Base-by-base conservation (phyloP, 2,113 vertebrate genomes). In the Tupaia chinensis region DNA sequence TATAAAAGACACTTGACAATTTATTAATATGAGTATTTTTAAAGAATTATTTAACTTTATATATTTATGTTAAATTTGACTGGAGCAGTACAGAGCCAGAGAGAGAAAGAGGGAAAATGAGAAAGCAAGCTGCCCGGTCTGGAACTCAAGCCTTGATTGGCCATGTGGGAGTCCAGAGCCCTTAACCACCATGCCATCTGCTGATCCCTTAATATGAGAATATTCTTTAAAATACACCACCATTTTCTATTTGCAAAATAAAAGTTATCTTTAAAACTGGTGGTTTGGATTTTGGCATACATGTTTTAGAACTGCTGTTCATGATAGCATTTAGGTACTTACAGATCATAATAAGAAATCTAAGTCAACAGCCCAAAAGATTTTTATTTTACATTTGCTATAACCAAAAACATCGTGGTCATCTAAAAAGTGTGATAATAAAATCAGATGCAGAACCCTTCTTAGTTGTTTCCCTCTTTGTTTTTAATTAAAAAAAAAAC, bases 341-440 rank as follows among this genome's bases (percentile, higher is more conserved):
- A 44, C 0, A 68, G 8, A 73, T 90, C 56, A 34, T 16, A 25
- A 61, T 61, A 80, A 56, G 22, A 81, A 56, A 87, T 82, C 20
- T 53, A 73, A 76, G 3, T 72, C 23, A 70, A 66, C 34, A 72
- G 25, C 15, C 8, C 54, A n/a, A 54, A 70, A 54, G 13, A 54
- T 73, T 85, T 97, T 96, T 88, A 76, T 27, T 93, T 95, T 81
- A 66, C 14, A 12, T 88, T 91, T 80, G 20, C 32, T 93, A 13
- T 17, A 61, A 74, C 7, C 10, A 53, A 82, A 93, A 93, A 65
- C n/a, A 60, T 60, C 9, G 2, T 53, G 8, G 17, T 76, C 22
- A 80, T 53, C n/a, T 70, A 73, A 65, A 82, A 85, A 66, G 34
- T 29, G 27, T 70, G 14, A 54, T 2, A 70, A 0, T 77, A 73